Percentiles rank a stretch among this genome's conserved stretches.
Evolutionary conservation across 2,797 vertebrate species (phyloP).

Genomic region (Anguilla obscura): DNA sequence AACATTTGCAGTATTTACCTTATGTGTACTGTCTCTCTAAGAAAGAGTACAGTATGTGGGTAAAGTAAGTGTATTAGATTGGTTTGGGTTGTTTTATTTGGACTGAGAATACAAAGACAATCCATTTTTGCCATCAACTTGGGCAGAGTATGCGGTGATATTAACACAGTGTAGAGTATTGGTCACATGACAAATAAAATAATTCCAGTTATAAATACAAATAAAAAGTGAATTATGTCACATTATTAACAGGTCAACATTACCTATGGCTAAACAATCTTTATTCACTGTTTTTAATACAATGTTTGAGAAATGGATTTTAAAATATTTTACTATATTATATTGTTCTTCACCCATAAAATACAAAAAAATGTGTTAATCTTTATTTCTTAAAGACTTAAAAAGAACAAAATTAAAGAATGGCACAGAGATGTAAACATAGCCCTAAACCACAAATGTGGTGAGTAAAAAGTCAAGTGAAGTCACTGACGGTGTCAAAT

Average conservation of each 20-base stretch:
- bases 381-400: not conserved
- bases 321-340: not conserved
- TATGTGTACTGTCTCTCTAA: not conserved
- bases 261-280: not conserved
- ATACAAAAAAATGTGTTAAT: not conserved
- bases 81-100: not conserved
- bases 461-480: slow-evolving; percentile 19
- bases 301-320: not conserved
- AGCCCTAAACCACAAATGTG: not conserved
- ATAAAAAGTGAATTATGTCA: not conserved
- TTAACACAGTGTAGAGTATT: not conserved
- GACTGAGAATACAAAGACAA: not conserved
- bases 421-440: not conserved
- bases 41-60: not conserved
- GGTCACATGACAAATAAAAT: not conserved
- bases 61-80: not conserved
- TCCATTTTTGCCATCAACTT: not conserved
- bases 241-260: not conserved
- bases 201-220: not conserved
- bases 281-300: not conserved
- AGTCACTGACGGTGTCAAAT: slow-evolving; percentile 11
- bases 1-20: not conserved
- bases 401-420: not conserved
- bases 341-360: not conserved
- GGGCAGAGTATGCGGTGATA: not conserved